These are phyloP conservation scores for Excalfactoria chinensis DNA, from an alignment of 2,113 vertebrate genomes.

Conservation along the genomic window DNA sequence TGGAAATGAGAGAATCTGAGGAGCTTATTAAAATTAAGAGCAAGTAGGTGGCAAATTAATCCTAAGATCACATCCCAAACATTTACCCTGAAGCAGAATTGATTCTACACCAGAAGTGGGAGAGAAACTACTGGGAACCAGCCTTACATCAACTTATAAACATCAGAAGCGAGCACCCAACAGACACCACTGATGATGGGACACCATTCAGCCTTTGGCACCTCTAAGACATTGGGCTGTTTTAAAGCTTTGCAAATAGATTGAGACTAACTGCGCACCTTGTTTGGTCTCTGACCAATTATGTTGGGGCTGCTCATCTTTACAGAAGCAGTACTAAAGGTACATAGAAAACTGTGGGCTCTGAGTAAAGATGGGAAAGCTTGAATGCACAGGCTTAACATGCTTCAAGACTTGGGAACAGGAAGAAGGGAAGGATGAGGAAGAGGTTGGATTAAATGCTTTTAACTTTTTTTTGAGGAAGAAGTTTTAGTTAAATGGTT, in stretches of 20 bases:
- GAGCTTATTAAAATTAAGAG: neutral
- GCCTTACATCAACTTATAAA: neutral
- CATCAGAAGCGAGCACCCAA: neutral
- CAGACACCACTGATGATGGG: neutral
- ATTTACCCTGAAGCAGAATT: neutral
- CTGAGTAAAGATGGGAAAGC: neutral
- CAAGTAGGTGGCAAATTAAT: neutral
- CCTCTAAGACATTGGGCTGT: rapidly evolving
- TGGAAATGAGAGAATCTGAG: neutral
- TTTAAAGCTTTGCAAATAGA: neutral
- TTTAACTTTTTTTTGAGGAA: neutral
- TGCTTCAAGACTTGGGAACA: neutral
- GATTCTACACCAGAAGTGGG: neutral
- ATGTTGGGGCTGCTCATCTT: rapidly evolving
- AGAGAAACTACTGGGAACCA: neutral
- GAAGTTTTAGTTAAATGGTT: neutral
- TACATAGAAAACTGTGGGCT: neutral
- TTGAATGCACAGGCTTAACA: neutral
- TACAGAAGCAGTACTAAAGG: neutral
- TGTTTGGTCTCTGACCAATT: neutral
- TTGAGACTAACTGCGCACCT: neutral
- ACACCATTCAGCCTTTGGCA: neutral
- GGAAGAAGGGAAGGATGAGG: neutral
- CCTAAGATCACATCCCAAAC: neutral
- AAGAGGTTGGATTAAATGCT: neutral